Base-by-base conservation (phyloP, 2,888 invertebrate genomes). In the Leucophenga montana region DNA sequence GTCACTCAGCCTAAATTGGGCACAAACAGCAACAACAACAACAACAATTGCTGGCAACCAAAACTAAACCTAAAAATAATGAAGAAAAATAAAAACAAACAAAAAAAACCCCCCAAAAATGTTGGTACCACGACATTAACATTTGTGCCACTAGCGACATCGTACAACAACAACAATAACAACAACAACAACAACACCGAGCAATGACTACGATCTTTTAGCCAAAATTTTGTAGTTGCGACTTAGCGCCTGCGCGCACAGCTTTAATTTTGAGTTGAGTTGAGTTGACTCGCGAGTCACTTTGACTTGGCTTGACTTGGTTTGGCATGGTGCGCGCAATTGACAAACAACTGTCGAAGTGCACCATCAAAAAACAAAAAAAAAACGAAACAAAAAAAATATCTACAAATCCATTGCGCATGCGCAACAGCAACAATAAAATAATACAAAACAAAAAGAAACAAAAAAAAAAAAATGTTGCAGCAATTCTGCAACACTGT, bases 311-410 rank as follows among this genome's bases (percentile, higher is more conserved):
- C 61, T 62, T 33, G n/a, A 59, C 59, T 59, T n/a, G 33, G 22
- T 53, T 39, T 44, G 61, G 18, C 66, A 39, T 64, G 33, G 53
- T 61, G 73, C 73, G 70, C 16, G 70, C 74, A 79, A 79, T 79
- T 79, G 79, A 80, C 79, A 79, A 79, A 79, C 79, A 77, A 79
- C 77, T 79, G 79, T 80, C 81, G 79, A 80, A 80, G 62, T 64
- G 46, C 62, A 57, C 22, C 27, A 62, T 11, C 18, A 39, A 39
- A 56, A 22, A 56, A 14, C 3, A 56, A 22, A 50, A 62, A 9
- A 2, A 65, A 11, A 9, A 20, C 14, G 0, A 44, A 9, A 62
- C 46, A 65, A 65, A 53, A 53, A 54, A 6, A 14, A 54, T 18
- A 56, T 6, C 59, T 54, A 11, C n/a, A 78, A 80, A 79, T 81